Base-by-base conservation (phyloP, 1,140 invertebrate species). In the Homarus americanus region DNA sequence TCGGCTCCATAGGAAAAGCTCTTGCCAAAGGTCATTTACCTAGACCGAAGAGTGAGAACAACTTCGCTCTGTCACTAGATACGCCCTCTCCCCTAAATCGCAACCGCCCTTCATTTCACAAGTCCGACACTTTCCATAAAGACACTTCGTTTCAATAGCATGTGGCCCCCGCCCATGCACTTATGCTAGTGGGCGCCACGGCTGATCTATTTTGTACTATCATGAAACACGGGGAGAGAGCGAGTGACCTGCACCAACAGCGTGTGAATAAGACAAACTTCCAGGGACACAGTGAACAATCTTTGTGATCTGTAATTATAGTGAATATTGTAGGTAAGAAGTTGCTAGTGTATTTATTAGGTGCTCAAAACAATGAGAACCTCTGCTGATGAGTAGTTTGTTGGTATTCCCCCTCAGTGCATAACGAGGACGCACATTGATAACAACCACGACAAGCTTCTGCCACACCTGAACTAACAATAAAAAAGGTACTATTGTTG, bases 1-100 rank as follows among this genome's bases (percentile, higher is more conserved):
- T 93, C 7, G 92, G 92, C 90, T 87, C 93, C 91, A 76, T 96
- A 90, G 95, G 97, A 82, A 95, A 97, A 94, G 96, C 96, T 83
- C 94, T 97, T 92, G 96, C 96, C 93, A 96, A 93, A 95, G 95
- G 94, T 36, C 95, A 94, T 92, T 94, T 97, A 93, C 97, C 97
- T 38, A 95, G 97, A 92, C 97, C 97, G 93, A 97, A 97, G 94
- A 97, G 97, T 76, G 97, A 97, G 94, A 97, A 96, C 94, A 97
- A 97, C 94, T 97, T 97, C 94, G 96, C 96, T 87, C 96, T 96
- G 20, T 93, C 93, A 32, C 87, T 93, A 20, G 93, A 95, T 53
- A 93, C 93, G 40, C 85, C 85, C 49, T 88, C 91, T 91, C 93
- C 93, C 78, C 92, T 94, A 93, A 94, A 92, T 93, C 94, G 93